Conservation (phyloP, 2,888 invertebrate genomes). For the Adela reaumurella region DNA sequence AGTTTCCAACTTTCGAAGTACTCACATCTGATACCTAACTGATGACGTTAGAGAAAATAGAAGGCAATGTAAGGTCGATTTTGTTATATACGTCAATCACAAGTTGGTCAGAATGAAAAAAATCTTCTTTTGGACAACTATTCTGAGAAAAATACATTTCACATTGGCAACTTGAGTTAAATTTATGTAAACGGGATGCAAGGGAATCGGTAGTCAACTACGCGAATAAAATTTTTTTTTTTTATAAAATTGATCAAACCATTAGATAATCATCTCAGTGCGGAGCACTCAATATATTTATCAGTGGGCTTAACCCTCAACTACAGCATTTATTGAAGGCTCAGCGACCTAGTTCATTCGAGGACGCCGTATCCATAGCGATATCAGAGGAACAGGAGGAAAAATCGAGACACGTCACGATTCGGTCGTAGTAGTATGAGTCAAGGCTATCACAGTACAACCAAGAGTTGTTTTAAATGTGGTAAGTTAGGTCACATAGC, state of each 20-base stretch:
- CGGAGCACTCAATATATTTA: constrained; percentile 17
- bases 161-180: constrained; percentile 19
- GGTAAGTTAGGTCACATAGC: constrained; percentile 10
- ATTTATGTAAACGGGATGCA: constrained; percentile 15
- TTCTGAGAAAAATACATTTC: constrained; percentile 15
- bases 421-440: not conserved
- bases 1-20: too few species aligned
- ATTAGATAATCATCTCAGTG: constrained; percentile 11
- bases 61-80: constrained; percentile 13
- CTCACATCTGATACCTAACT: too few species aligned
- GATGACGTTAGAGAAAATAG: constrained; percentile 11
- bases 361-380: constrained; percentile 17
- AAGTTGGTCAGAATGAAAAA: constrained; percentile 13
- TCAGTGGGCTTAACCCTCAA: constrained; percentile 17
- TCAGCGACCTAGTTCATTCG: constrained; percentile 16
- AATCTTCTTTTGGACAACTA: constrained; percentile 10
- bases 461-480: constrained; percentile 8
- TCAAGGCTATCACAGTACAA: not conserved
- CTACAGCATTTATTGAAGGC: constrained; percentile 18
- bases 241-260: constrained; percentile 17
- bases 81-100: constrained; percentile 12
- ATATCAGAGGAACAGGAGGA: constrained; percentile 17
- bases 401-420: constrained; percentile 11
- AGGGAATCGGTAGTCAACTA: constrained; percentile 15
- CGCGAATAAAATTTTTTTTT: constrained; percentile 16